Conservation (phyloP, 2,888 invertebrate genomes). For the Cylindroiulus punctatus region DNA sequence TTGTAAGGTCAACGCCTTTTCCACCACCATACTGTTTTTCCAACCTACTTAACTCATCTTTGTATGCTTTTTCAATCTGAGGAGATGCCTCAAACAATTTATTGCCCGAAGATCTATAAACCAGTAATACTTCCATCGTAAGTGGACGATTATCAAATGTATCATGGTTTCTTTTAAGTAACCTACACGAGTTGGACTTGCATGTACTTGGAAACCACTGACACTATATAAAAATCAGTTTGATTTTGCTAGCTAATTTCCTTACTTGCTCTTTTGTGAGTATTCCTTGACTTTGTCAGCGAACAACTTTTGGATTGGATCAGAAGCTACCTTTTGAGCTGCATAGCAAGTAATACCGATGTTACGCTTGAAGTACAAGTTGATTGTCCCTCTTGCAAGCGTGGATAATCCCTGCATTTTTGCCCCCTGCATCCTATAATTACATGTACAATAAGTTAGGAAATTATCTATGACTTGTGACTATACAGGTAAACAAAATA, state of each 20-base stretch:
- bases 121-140: neutral
- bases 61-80: conserved; percentile 77
- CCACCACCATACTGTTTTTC: conserved; percentile 81
- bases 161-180: too few relatives aligned
- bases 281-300: conserved; percentile 92
- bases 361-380: conserved; percentile 44
- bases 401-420: neutral
- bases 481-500: too few relatives aligned
- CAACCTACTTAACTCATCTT: conserved; percentile 82
- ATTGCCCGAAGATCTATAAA: conserved; percentile 74
- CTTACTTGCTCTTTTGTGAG: conserved; percentile 85
- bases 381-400: neutral
- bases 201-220: too few relatives aligned
- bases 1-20: conserved; percentile 82
- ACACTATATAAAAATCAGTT: neutral
- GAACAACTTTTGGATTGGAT: conserved; percentile 94
- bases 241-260: conserved; percentile 60
- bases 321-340: conserved; percentile 64
- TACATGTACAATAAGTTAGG: too few relatives aligned
- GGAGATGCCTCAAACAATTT: conserved; percentile 85
- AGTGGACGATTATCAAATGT: neutral
- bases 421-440: conserved; percentile 12
- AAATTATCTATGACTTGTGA: too few relatives aligned
- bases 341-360: conserved; percentile 36
- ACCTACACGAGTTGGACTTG: too few relatives aligned